These are phyloP conservation scores for Watsonalla binaria DNA, from an alignment of 2,888 invertebrate species.

Conservation along the genomic window DNA sequence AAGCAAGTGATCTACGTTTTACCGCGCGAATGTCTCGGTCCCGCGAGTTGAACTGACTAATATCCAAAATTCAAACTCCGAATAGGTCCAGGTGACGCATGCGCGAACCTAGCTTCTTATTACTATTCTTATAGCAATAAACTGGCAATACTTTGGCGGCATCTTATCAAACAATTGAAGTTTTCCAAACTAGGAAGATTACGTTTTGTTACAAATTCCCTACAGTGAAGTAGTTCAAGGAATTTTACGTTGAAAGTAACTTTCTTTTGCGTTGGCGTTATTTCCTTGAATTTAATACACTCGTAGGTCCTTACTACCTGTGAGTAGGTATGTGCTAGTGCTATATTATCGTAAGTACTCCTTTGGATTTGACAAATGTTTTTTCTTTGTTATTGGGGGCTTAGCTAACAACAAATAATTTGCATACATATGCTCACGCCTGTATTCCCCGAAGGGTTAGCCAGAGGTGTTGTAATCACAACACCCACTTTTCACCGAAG, in stretches of 20 bases:
- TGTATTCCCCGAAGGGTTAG: too few species aligned
- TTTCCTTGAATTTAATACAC: not conserved
- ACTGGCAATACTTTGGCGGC: slow-evolving; percentile 5
- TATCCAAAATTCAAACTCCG: slow-evolving; percentile 7
- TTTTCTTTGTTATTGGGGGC: too few species aligned
- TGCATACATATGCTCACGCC: too few species aligned
- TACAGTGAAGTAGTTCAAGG: slow-evolving; percentile 1
- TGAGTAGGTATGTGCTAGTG: too few species aligned
- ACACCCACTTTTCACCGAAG: too few species aligned
- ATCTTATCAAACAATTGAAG: slow-evolving; percentile 3
- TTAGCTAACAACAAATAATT: too few species aligned
- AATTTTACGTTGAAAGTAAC: not conserved
- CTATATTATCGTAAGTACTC: too few species aligned
- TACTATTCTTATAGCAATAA: slow-evolving; percentile 3
- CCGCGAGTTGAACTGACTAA: slow-evolving; percentile 18
- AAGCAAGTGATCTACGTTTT: not conserved
- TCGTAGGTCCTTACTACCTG: too few species aligned
- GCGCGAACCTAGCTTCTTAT: slow-evolving; percentile 26
- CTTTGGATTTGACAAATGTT: too few species aligned
- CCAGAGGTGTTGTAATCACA: too few species aligned
- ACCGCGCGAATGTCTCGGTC: slow-evolving; percentile 5
- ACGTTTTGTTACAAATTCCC: slow-evolving; percentile 1
- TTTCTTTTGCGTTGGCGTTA: not conserved
- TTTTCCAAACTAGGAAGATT: not conserved
- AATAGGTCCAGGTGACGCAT: slow-evolving; percentile 23